phyloP scores from a whole-genome alignment of 2,797 vertebrate genomes.

The Onychomys torridus region DNA sequence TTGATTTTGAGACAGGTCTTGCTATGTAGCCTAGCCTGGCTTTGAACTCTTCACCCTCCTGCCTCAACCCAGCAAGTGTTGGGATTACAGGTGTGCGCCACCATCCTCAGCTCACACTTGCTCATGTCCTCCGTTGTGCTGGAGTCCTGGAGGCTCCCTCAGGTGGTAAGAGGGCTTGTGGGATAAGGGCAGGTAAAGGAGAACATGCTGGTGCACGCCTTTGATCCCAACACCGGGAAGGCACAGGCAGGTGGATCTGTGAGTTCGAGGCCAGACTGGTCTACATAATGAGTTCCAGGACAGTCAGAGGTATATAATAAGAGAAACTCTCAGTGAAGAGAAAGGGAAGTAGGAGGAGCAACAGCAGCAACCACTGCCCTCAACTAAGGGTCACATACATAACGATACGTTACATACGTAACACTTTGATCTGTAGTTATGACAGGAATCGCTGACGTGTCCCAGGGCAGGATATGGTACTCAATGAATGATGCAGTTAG shows the following conservation, averaged over 20 bases:
- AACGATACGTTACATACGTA: background rate
- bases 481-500: background rate
- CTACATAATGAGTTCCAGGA: background rate
- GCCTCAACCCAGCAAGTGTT: background rate
- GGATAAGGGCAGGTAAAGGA: background rate
- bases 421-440: background rate
- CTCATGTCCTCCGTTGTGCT: background rate
- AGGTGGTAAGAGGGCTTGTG: background rate
- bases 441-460: background rate
- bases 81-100: background rate
- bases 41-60: background rate
- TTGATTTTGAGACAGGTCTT: background rate
- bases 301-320: background rate
- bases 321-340: background rate
- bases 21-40: background rate
- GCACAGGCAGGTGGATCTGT: background rate
- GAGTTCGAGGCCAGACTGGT: background rate
- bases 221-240: background rate
- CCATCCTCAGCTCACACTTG: too few relatives aligned
- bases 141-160: background rate
- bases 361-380: background rate
- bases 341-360: background rate
- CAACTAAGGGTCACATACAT: background rate
- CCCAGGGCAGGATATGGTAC: background rate
- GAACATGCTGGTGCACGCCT: background rate